Percentiles rank a stretch among this genome's conserved stretches.
These are phyloP conservation scores for Malachius bipustulatus DNA, from an alignment of 2,888 invertebrate genomes.

Conservation along the genomic window DNA sequence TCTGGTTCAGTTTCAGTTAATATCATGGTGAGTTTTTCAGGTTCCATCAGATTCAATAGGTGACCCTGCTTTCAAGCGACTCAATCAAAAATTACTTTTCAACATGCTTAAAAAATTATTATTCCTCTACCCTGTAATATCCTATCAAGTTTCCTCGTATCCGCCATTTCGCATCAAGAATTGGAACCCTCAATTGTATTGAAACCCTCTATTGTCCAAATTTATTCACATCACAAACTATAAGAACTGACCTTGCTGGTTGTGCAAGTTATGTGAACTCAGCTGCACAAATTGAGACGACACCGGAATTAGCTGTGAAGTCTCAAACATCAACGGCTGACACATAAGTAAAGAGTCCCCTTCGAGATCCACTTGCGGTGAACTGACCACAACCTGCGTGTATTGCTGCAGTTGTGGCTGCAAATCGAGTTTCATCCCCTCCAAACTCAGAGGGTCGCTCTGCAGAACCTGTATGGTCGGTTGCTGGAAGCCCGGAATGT, in stretches of 20 bases:
- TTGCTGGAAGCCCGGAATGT: conserved; percentile 14
- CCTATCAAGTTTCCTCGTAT: no score
- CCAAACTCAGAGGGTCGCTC: conserved; percentile 25
- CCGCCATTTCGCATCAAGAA: no score
- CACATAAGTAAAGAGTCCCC: conserved; percentile 30
- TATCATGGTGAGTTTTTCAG: no score
- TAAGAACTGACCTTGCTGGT: conserved; percentile 7
- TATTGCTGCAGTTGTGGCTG: conserved; percentile 21
- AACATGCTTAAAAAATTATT: no score
- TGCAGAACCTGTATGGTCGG: conserved; percentile 21
- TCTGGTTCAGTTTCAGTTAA: no score
- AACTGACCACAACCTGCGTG: conserved; percentile 29
- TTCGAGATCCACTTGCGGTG: conserved; percentile 26
- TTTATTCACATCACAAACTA: no score
- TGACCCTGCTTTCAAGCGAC: no score
- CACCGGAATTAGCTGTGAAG: conserved; percentile 29
- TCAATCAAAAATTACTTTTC: no score
- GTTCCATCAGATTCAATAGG: no score
- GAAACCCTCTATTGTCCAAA: no score
- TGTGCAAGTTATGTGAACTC: conserved; percentile 28
- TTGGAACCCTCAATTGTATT: no score
- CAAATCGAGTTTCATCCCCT: conserved; percentile 26
- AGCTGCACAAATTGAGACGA: conserved; percentile 24
- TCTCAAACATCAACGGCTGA: conserved; percentile 32
- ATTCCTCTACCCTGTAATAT: no score